Conservation (phyloP, 2,888 invertebrate genomes). For the Epirrhoe alternata region DNA sequence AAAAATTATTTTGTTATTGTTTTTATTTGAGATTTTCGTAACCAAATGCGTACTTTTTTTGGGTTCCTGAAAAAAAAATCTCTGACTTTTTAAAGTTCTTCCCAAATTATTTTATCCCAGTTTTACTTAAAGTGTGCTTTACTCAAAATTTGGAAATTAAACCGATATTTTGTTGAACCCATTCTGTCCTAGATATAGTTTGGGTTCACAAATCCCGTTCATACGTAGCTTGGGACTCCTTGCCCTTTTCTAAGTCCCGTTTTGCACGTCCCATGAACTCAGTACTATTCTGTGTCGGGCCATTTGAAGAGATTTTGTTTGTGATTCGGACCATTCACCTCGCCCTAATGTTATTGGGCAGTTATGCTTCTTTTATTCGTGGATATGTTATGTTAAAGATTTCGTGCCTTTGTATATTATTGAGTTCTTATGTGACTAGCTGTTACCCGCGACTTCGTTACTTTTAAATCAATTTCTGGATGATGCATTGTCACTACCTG, state of each 20-base stretch:
- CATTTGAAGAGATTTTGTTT: constrained; percentile 4
- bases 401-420: neutral
- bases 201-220: neutral
- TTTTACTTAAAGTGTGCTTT: too few species aligned
- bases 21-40: too few species aligned
- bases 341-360: constrained; percentile 1
- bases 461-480: too few species aligned
- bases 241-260: neutral
- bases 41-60: too few species aligned
- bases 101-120: too few species aligned
- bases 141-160: too few species aligned
- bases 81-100: too few species aligned
- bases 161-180: neutral
- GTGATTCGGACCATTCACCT: constrained; percentile 4
- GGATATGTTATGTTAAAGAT: neutral
- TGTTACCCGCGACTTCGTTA: neutral
- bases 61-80: too few species aligned
- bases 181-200: neutral
- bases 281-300: neutral
- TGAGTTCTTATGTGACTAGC: neutral
- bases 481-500: too few species aligned
- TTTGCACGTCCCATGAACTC: neutral
- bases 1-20: neutral
- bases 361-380: constrained; percentile 2
- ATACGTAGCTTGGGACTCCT: neutral